Percentiles rank a stretch among this genome's conserved stretches.
These are phyloP conservation scores for Cheilosia vernalis DNA, from an alignment of 2,888 invertebrate genomes.

Conservation along the genomic window DNA sequence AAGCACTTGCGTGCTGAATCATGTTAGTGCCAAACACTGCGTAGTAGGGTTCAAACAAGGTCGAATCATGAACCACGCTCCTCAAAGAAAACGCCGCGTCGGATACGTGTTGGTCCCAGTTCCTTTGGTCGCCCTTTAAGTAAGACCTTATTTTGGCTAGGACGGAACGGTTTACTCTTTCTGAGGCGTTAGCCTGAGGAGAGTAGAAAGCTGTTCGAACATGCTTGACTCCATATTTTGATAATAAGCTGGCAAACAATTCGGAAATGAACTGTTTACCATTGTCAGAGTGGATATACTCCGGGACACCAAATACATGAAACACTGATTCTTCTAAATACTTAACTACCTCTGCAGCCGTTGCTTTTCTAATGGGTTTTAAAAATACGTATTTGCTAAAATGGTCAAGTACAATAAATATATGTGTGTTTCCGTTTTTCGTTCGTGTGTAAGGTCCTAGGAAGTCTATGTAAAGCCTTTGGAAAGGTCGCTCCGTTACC, in stretches of 20 bases:
- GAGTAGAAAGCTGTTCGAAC: slow-evolving; percentile 52
- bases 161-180: slow-evolving; percentile 1
- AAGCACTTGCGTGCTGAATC: background rate
- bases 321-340: background rate
- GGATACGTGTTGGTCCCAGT: too few relatives aligned
- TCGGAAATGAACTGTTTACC: slow-evolving; percentile 12
- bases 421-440: slow-evolving; percentile 29
- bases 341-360: too few relatives aligned
- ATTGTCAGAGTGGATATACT: background rate
- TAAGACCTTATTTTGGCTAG: background rate
- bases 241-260: slow-evolving; percentile 17
- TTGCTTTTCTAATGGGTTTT: background rate
- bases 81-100: background rate
- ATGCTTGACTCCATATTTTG: slow-evolving; percentile 49
- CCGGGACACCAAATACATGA: slow-evolving; percentile 8
- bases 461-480: slow-evolving; percentile 49
- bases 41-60: background rate
- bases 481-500: slow-evolving; percentile 36
- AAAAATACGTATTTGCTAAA: background rate
- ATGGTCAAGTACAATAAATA: slow-evolving; percentile 46
- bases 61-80: background rate
- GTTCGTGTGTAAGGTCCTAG: slow-evolving; percentile 57
- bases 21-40: background rate
- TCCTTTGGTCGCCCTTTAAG: too few relatives aligned
- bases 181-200: slow-evolving; percentile 56